Evolutionary conservation across 1,140 invertebrate species (phyloP).

Genomic region (Drosophila elegans): DNA sequence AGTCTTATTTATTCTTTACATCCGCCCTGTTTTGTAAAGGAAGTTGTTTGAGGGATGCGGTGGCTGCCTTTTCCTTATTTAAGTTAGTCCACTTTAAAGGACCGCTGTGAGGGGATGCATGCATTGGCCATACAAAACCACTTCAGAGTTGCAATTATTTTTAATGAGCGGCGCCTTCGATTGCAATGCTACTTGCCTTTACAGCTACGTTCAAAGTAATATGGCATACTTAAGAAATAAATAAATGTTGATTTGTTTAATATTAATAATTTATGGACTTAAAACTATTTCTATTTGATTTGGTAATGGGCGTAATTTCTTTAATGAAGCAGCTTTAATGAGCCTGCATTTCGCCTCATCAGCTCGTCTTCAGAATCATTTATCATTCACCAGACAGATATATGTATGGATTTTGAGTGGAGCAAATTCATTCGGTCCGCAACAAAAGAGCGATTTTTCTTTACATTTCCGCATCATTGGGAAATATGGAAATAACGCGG

Average conservation of each 20-base stretch:
- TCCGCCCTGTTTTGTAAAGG: conserved; percentile 68
- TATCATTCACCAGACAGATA: conserved; percentile 24
- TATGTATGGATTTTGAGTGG: conserved; percentile 6
- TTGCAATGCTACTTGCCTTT: conserved; percentile 15
- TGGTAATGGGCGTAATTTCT: neutral
- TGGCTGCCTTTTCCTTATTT: conserved; percentile 17
- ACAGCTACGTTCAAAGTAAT: neutral
- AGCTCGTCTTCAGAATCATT: conserved; percentile 24
- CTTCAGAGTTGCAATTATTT: conserved; percentile 34
- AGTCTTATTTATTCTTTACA: conserved; percentile 64
- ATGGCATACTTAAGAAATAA: neutral
- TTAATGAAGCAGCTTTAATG: conserved; percentile 18
- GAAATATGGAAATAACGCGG: conserved; percentile 33
- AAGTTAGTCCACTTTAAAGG: conserved; percentile 25
- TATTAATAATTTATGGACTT: neutral
- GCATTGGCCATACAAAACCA: conserved; percentile 22
- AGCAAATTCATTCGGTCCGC: conserved; percentile 25
- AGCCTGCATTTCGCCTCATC: conserved; percentile 22
- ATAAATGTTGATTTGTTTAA: neutral
- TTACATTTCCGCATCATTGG: conserved; percentile 51
- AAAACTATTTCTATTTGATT: neutral
- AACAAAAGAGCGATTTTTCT: conserved; percentile 48
- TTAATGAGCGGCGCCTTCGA: conserved; percentile 25
- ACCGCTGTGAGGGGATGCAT: conserved; percentile 19
- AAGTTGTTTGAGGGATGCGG: conserved; percentile 45